These are phyloP conservation scores for Pachliopta kotzebuea DNA, from an alignment of 2,888 invertebrate genomes.

Conservation along the genomic window DNA sequence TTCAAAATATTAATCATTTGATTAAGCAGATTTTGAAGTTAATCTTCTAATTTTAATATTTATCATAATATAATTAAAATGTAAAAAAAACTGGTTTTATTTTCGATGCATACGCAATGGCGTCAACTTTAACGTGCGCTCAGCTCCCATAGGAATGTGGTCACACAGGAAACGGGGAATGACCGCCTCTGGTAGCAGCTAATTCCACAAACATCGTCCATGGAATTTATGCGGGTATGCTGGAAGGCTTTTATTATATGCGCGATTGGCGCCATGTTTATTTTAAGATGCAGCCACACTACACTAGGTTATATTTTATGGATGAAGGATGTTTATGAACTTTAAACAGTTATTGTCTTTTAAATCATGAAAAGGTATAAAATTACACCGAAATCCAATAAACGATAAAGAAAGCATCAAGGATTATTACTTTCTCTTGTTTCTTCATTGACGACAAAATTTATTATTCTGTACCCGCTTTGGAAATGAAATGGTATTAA, in stretches of 20 bases:
- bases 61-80: background rate
- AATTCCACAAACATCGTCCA: conserved; percentile 29
- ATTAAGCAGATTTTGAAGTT: no score
- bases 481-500: no score
- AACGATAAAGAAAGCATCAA: no score
- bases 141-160: conserved; percentile 62
- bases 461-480: no score
- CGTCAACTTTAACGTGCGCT: conserved; percentile 26
- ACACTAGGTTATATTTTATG: background rate
- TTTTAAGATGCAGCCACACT: background rate
- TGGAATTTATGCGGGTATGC: conserved; percentile 28
- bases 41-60: background rate
- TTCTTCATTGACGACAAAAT: no score
- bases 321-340: background rate
- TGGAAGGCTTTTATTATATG: conserved; percentile 18
- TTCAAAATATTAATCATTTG: no score
- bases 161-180: conserved; percentile 53
- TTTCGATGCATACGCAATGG: conserved; percentile 11
- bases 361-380: background rate
- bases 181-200: conserved; percentile 35
- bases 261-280: conserved; percentile 8
- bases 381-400: background rate
- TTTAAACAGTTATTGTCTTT: background rate
- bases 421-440: no score
- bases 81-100: conserved; percentile 11